Evolutionary conservation across 1,140 invertebrate species (phyloP).

Genomic region (Bombus superbus): DNA sequence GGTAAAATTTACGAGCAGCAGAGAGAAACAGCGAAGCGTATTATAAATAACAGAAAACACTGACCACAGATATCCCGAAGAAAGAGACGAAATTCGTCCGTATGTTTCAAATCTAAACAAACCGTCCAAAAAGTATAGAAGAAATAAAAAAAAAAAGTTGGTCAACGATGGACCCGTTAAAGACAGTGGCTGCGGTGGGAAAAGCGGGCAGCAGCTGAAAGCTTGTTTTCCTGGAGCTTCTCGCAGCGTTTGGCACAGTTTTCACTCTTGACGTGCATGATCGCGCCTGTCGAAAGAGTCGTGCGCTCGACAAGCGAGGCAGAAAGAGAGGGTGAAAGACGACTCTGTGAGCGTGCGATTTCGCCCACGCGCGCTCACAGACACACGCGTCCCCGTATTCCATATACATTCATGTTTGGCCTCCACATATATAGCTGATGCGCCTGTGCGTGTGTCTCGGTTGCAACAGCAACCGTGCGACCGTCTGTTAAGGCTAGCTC

Average conservation of each 20-base stretch:
- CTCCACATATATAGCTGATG: neutral
- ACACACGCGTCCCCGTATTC: neutral
- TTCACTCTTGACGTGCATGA: constrained; percentile 63
- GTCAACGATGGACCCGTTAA: neutral
- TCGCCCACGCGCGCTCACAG: neutral
- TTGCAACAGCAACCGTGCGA: neutral
- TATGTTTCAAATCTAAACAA: neutral
- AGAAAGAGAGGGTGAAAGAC: constrained; percentile 48
- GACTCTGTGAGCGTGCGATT: constrained; percentile 29
- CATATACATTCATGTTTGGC: neutral
- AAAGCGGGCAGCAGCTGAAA: constrained; percentile 20
- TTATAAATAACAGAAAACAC: neutral
- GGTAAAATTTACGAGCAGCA: neutral
- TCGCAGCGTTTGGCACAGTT: constrained; percentile 64
- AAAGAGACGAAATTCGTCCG: neutral
- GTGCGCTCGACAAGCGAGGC: constrained; percentile 34
- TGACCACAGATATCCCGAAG: neutral
- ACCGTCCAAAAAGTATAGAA: neutral
- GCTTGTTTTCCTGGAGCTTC: constrained; percentile 54
- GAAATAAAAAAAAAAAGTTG: neutral
- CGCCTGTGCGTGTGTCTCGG: neutral
- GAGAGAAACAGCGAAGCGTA: neutral
- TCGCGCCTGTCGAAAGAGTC: constrained; percentile 63
- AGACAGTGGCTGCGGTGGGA: constrained; percentile 9
- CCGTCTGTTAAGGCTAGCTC: constrained; percentile 11